Conservation (phyloP, 2,797 vertebrate species). For the Anguilla megastoma region DNA sequence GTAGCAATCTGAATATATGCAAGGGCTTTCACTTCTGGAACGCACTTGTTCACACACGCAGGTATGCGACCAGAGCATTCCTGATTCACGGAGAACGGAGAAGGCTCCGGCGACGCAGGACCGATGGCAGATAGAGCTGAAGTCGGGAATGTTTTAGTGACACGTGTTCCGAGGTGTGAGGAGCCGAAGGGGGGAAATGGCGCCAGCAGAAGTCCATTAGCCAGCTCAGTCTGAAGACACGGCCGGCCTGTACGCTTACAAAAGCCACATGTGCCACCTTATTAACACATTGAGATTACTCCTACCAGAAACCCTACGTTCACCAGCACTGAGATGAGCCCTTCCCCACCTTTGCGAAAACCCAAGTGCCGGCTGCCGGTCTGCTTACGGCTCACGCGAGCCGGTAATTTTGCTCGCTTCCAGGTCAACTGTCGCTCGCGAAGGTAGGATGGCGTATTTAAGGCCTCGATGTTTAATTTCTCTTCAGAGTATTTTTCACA, state of each 20-base stretch:
- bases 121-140: constrained; percentile 19
- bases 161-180: background rate
- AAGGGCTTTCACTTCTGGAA: background rate
- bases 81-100: background rate
- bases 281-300: constrained; percentile 11
- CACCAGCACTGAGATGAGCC: constrained; percentile 16
- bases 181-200: background rate
- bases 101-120: constrained; percentile 23
- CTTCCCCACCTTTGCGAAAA: constrained; percentile 26
- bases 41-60: background rate
- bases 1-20: background rate
- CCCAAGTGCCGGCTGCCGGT: constrained; percentile 30
- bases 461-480: background rate
- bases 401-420: constrained; percentile 17
- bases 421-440: constrained; percentile 25
- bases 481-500: constrained; percentile 6
- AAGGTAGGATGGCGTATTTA: constrained; percentile 13
- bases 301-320: background rate
- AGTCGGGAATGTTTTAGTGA: constrained; percentile 35
- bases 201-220: background rate
- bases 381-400: constrained; percentile 17
- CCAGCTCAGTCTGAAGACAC: background rate
- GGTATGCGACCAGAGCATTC: background rate
- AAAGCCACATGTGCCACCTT: background rate
- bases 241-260: background rate